Conservation (phyloP, 2,113 vertebrate genomes). For the Lasiurus cinereus region DNA sequence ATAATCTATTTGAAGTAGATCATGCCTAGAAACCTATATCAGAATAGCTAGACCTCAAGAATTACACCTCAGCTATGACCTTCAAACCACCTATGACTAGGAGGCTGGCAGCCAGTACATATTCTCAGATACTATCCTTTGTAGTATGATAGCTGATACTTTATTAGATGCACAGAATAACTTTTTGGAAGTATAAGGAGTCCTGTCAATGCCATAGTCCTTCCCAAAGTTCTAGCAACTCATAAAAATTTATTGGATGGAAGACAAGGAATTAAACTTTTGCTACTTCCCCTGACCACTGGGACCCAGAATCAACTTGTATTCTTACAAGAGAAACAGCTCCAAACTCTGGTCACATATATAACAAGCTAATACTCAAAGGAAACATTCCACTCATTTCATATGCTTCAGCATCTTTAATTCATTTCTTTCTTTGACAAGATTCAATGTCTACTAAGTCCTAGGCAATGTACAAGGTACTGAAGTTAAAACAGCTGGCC, state of each 20-base stretch:
- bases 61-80: neutral
- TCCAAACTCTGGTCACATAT: neutral
- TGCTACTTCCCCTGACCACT: neutral
- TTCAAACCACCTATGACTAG: neutral
- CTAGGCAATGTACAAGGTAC: neutral
- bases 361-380: neutral
- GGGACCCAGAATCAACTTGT: neutral
- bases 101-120: neutral
- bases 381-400: neutral
- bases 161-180: neutral
- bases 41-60: neutral
- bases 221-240: neutral
- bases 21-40: neutral
- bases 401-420: neutral
- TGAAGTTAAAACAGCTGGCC: neutral
- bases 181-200: neutral
- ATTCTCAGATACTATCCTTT: neutral
- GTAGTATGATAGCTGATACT: neutral
- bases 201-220: neutral
- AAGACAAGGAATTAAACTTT: slow-evolving; percentile 13
- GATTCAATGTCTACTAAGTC: neutral
- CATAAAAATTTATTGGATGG: neutral
- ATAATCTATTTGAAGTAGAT: neutral
- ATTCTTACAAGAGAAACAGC: neutral
- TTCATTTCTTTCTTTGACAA: neutral